Base-by-base conservation (phyloP, 1,140 invertebrate genomes). In the Mylabris phalerata region DNA sequence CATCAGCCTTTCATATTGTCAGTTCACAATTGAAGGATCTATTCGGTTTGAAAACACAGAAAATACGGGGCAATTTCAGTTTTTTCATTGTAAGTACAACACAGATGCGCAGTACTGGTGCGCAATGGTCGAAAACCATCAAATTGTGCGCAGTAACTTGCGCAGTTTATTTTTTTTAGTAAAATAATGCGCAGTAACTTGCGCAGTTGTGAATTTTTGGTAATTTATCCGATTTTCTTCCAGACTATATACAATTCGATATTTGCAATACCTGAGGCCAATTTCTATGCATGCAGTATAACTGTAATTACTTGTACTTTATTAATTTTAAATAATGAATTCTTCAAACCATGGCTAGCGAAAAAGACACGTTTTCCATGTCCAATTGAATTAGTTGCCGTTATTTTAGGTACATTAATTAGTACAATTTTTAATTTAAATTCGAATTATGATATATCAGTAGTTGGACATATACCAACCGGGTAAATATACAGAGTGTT, bases 1-100 rank as follows among this genome's bases (percentile, higher is more conserved):
- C 87, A 0, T 90, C 93, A 2, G 90, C 92, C 0, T 79, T 94
- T 55, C 90, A 96, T 68, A 93, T 97, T 5, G 78, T 93, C 10
- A 84, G 85, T 0, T 94, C 92, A 4, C 94, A 97, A 76, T 73
- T 96, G 2, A 93, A 92, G 71, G 88, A 93, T 72, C 78, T 97
- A 0, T 78, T 96, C 48, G 93, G 93, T 0, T 69, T 96, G 0
- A 71, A 73, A 4, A 69, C 91, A 6, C 70, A 66, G 0, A 82
- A 83, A 44, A 72, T 83, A 49, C 81, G 77, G 41, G 88, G 89
- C 3, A 78, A 86, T 19, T 91, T 93, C 65, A 87, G 88, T 72
- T 79, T 93, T 42, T 71, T 89, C 24, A 77, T 79, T 59, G 84
- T 85, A 71, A 79, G 77, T 19, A 19, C 19, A 19, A 19, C 19